phyloP scores from a whole-genome alignment of 2,113 vertebrate species.

The Brachionichthys hirsutus region DNA sequence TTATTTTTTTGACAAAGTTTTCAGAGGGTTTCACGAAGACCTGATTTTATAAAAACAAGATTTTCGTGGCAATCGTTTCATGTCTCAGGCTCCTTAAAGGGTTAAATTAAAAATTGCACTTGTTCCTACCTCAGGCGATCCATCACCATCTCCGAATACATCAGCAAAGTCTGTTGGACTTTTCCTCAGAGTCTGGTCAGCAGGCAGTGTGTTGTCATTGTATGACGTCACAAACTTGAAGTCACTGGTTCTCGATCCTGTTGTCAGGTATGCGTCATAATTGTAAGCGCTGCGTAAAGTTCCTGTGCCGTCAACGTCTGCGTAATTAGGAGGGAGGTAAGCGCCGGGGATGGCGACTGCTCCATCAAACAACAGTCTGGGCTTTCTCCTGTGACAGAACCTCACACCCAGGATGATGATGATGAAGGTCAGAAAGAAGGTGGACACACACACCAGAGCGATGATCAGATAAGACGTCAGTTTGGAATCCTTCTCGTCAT shows the following conservation, averaged over 20 bases:
- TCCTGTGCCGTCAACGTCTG: constrained; percentile 65
- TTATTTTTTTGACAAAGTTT: too few relatives aligned
- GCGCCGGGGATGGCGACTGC: constrained; percentile 62
- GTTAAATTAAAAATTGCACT: too few relatives aligned
- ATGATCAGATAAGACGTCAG: constrained; percentile 69
- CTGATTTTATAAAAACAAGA: too few relatives aligned
- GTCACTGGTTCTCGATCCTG: constrained; percentile 63
- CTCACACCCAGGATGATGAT: constrained; percentile 66
- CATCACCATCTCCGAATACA: too few relatives aligned
- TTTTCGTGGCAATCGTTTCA: too few relatives aligned
- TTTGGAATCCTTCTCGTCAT: constrained; percentile 46
- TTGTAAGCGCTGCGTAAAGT: constrained; percentile 54
- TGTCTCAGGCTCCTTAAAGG: too few relatives aligned
- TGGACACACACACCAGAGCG: constrained; percentile 57
- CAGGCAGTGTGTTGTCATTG: constrained; percentile 60
- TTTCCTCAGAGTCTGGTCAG: constrained; percentile 45
- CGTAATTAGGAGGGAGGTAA: constrained; percentile 67
- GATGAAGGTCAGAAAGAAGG: constrained; percentile 64
- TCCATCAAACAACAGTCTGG: constrained; percentile 67
- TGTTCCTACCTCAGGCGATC: too few relatives aligned
- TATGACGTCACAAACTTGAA: constrained; percentile 68
- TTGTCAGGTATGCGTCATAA: constrained; percentile 65
- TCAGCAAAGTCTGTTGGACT: too few relatives aligned
- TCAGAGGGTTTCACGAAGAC: too few relatives aligned
- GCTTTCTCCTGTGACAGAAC: constrained; percentile 56